Evolutionary conservation across 1,140 invertebrate species (phyloP), one percentile per base, ranked within the genome.

Genomic region (Tetragnatha versicolor): DNA sequence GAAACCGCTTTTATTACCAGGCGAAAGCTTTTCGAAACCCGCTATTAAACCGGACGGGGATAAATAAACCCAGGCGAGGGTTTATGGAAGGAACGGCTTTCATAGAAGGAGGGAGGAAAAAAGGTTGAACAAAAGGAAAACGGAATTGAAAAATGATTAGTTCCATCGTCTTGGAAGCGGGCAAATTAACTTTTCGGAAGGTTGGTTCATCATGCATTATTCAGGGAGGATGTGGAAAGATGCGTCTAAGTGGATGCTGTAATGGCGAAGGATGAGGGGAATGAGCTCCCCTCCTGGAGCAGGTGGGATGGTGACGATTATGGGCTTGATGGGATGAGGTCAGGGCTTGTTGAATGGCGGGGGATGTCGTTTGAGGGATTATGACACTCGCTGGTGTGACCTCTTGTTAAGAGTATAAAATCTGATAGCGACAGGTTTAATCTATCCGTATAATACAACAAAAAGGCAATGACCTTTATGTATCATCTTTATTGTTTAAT

Each of bases 91-190:
- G 22, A 58, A 58, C 31, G 35, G 31, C 55, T n/a, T n/a, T n/a
- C n/a, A n/a, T n/a, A n/a, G n/a, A n/a, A n/a, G n/a, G n/a, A n/a
- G n/a, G n/a, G n/a, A n/a, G n/a, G n/a, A n/a, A n/a, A n/a, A n/a
- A n/a, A n/a, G n/a, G n/a, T n/a, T n/a, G n/a, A n/a, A n/a, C n/a
- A n/a, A n/a, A n/a, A n/a, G n/a, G 47, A 22, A 0, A 17, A 49
- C n/a, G 49, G 53, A 72, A 72, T 72, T 72, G 69, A 72, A 72
- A 58, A 72, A 72, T 72, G 69, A 72, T 72, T 72, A 72, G 69
- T 72, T 72, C 58, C 47, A 29, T 53, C 29, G 45, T n/a, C 10
- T 20, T 29, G 14, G 14, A 20, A 10, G 47, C 27, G 5, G 20
- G 12, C 45, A 72, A 72, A 72, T 72, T 72, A 72, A 72, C 68